Evolutionary conservation across 2,113 vertebrate genomes (phyloP).

Genomic region (Anguilla japonica): DNA sequence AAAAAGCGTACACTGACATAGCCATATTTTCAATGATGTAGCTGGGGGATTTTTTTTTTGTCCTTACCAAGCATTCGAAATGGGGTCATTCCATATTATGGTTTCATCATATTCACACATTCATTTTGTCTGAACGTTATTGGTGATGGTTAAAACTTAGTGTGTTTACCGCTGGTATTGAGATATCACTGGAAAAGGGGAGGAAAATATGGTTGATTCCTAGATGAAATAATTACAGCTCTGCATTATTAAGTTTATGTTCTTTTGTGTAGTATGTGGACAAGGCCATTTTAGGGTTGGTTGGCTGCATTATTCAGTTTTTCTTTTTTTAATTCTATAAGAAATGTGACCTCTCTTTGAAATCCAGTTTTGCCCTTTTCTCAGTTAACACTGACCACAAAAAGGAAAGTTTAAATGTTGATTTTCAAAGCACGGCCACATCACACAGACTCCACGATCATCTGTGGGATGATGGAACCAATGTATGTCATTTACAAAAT

Average conservation of each 20-base stretch:
- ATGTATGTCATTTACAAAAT: neutral
- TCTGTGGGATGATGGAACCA: neutral
- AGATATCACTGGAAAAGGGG: neutral
- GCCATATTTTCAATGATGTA: neutral
- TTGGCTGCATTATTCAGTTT: no score
- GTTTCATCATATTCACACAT: neutral
- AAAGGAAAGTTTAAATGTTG: neutral
- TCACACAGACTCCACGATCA: neutral
- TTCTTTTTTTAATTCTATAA: no score
- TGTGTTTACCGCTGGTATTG: neutral
- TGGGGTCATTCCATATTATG: neutral
- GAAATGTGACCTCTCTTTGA: neutral
- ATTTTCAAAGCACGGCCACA: neutral
- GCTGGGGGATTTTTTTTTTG: neutral
- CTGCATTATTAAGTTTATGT: neutral
- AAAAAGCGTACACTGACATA: neutral
- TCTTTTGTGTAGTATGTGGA: neutral
- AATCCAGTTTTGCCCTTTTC: neutral
- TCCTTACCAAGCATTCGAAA: neutral
- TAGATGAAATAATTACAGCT: neutral
- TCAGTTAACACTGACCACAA: neutral
- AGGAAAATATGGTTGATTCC: neutral
- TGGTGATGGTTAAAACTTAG: neutral
- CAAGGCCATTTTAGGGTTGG: neutral
- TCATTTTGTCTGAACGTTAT: neutral